Evolutionary conservation across 2,888 invertebrate genomes (phyloP).

Genomic region (Hirtodrosophila cameraria): DNA sequence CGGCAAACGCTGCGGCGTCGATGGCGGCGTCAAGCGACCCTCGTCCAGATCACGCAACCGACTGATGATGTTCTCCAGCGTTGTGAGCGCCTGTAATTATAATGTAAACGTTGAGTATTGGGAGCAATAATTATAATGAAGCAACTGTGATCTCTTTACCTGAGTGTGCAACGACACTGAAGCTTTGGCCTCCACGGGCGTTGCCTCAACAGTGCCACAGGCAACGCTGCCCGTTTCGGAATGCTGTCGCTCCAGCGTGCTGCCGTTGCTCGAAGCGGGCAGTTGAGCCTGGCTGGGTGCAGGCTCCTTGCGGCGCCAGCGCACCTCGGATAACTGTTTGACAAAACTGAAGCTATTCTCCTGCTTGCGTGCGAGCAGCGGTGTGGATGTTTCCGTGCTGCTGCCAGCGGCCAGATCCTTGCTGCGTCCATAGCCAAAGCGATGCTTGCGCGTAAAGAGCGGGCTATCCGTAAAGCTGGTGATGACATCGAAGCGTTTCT

Average conservation of each 20-base stretch:
- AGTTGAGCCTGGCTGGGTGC: constrained; percentile 55
- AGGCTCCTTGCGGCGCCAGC: constrained; percentile 82
- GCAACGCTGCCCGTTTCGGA: constrained; percentile 46
- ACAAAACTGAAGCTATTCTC: constrained; percentile 83
- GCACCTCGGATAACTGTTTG: constrained; percentile 83
- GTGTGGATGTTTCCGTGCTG: constrained; percentile 79
- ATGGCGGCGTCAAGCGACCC: constrained; percentile 85
- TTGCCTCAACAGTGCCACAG: constrained; percentile 80
- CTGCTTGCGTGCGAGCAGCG: constrained; percentile 80
- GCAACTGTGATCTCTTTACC: constrained; percentile 57
- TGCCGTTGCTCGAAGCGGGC: constrained; percentile 36
- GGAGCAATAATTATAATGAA: too few relatives aligned
- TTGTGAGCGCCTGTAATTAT: constrained; percentile 85
- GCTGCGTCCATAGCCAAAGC: constrained; percentile 81
- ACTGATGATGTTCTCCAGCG: constrained; percentile 86
- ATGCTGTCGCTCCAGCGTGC: constrained; percentile 60
- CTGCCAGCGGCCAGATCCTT: constrained; percentile 67
- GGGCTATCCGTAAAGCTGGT: constrained; percentile 84
- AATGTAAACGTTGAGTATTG: not conserved
- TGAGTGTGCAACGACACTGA: constrained; percentile 84
- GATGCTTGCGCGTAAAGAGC: constrained; percentile 84
- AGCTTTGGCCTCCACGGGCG: constrained; percentile 83
- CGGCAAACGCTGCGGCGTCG: constrained; percentile 87
- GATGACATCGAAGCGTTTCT: constrained; percentile 83
- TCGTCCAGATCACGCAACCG: constrained; percentile 86